Evolutionary conservation across 2,888 invertebrate genomes (phyloP).

Genomic region (Dione vanillae): DNA sequence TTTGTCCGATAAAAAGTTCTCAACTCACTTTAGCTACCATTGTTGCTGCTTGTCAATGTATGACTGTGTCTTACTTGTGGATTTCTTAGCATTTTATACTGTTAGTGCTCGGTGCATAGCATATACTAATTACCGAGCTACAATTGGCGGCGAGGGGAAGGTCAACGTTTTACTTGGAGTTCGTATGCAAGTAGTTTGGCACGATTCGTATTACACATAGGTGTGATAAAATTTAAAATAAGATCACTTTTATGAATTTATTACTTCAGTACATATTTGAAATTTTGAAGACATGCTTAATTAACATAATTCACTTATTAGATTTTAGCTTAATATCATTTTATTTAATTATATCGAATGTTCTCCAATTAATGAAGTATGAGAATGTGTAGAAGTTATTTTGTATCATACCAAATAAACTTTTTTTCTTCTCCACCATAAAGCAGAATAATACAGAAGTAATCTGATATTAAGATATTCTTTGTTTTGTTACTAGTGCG

Average conservation of each 20-base stretch:
- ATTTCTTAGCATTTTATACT: conserved; percentile 38
- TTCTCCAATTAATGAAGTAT: neutral
- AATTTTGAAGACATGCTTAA: neutral
- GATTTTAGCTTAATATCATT: neutral
- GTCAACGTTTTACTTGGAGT: conserved; percentile 46
- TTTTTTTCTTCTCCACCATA: too few relatives aligned
- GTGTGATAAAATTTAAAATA: conserved; percentile 27
- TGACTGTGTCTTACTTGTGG: conserved; percentile 36
- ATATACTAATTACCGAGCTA: conserved; percentile 36
- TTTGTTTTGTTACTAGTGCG: too few relatives aligned
- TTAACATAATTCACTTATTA: conserved; percentile 6
- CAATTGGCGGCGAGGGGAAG: conserved; percentile 60
- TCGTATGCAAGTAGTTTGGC: conserved; percentile 39
- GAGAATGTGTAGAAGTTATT: too few relatives aligned
- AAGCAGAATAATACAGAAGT: too few relatives aligned
- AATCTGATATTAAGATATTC: too few relatives aligned
- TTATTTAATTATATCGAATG: too few relatives aligned
- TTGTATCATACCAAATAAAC: too few relatives aligned
- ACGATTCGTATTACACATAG: conserved; percentile 43
- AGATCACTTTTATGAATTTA: neutral
- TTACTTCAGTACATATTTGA: conserved; percentile 7
- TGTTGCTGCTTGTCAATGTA: conserved; percentile 33
- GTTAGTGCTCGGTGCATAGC: conserved; percentile 27
- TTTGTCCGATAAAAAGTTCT: neutral
- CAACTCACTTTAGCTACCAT: conserved; percentile 41